These are phyloP conservation scores for Pecten maximus DNA, from an alignment of 2,888 invertebrate species.

Conservation along the genomic window DNA sequence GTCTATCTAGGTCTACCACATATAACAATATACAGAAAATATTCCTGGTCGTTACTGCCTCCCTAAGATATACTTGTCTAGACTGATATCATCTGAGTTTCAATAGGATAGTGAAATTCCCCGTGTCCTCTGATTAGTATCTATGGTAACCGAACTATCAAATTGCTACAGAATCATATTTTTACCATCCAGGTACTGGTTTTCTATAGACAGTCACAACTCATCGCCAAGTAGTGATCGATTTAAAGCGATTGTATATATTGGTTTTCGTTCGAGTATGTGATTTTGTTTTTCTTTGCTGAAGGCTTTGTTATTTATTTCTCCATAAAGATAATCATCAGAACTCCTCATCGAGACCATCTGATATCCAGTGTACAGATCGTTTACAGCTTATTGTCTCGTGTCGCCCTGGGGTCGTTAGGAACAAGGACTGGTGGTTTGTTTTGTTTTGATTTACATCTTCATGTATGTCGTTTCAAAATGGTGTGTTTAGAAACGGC, in stretches of 20 bases:
- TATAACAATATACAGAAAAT: not conserved
- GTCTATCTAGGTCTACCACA: too few species aligned
- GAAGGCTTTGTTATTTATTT: conserved; percentile 23
- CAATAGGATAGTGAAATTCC: not conserved
- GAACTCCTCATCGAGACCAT: not conserved
- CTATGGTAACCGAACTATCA: not conserved
- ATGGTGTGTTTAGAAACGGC: too few species aligned
- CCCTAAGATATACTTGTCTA: not conserved
- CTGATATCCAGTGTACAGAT: not conserved
- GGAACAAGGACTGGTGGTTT: not conserved
- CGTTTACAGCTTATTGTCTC: conserved; percentile 17
- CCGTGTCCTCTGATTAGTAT: not conserved
- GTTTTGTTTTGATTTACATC: too few species aligned
- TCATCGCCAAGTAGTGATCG: not conserved
- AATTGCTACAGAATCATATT: not conserved
- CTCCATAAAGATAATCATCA: not conserved
- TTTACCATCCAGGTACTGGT: not conserved
- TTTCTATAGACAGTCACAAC: not conserved
- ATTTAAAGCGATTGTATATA: not conserved
- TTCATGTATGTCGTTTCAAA: too few species aligned
- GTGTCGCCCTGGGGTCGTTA: not conserved
- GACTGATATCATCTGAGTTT: not conserved
- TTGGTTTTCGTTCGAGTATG: not conserved
- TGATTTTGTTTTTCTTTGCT: conserved; percentile 5
- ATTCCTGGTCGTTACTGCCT: not conserved